Percentiles rank a stretch among this genome's conserved stretches.
phyloP scores from a whole-genome alignment of 2,113 vertebrate genomes.

The Melospiza georgiana region DNA sequence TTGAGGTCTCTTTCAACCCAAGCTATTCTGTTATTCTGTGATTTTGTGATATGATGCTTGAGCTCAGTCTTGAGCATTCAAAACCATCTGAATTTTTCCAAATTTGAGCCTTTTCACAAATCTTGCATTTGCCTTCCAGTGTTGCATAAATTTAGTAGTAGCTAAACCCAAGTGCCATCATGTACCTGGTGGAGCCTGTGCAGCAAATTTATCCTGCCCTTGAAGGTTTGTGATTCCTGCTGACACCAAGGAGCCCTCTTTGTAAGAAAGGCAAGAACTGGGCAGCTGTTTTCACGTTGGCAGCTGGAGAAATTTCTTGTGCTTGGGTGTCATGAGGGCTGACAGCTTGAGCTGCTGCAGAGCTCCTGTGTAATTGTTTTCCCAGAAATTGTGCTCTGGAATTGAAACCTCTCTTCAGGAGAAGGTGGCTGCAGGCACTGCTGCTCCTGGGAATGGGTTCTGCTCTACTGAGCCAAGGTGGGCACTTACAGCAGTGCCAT shows the following conservation, averaged over 20 bases:
- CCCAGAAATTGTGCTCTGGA: not conserved
- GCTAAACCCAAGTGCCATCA: not conserved
- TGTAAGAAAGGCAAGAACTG: not conserved
- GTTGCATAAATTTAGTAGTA: not conserved
- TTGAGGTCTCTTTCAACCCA: not conserved
- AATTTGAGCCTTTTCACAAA: not conserved
- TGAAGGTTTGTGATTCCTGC: not conserved
- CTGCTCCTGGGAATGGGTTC: not conserved
- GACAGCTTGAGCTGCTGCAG: not conserved
- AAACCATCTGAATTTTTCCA: not conserved
- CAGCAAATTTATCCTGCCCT: not conserved
- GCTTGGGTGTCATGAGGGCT: not conserved
- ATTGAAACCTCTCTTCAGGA: not conserved
- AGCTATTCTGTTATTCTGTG: not conserved
- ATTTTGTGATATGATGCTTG: not conserved
- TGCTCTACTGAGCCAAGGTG: accelerated
- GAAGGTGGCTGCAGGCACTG: not conserved
- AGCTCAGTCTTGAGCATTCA: not conserved
- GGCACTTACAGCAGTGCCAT: not conserved
- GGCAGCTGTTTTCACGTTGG: not conserved
- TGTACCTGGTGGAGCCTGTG: not conserved
- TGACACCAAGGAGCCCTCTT: not conserved
- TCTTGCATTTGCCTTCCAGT: not conserved
- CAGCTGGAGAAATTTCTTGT: not conserved
- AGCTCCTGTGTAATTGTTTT: not conserved